These are phyloP conservation scores for Lepus europaeus DNA, from an alignment of 2,113 vertebrate genomes.

Conservation along the genomic window DNA sequence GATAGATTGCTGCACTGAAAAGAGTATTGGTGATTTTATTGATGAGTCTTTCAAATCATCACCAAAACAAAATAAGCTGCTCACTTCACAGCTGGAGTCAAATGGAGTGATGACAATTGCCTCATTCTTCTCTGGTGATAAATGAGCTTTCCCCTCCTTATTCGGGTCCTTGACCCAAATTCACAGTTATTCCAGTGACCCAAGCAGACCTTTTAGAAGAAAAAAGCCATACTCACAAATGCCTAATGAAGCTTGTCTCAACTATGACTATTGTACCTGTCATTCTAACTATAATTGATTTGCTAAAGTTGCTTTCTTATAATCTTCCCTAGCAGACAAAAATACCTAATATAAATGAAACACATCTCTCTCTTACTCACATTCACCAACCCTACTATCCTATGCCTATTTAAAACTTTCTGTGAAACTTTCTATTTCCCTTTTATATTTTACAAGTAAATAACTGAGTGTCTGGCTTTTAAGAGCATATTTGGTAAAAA, in stretches of 20 bases:
- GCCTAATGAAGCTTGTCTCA: conserved; percentile 83
- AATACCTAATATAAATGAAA: conserved; percentile 64
- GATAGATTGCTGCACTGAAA: conserved; percentile 79
- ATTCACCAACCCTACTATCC: neutral
- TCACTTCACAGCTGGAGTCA: conserved; percentile 84
- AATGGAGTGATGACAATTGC: conserved; percentile 83
- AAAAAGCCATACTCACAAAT: conserved; percentile 71
- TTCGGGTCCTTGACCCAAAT: conserved; percentile 86
- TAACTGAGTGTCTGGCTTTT: neutral
- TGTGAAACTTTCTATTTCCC: conserved; percentile 4
- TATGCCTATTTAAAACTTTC: conserved; percentile 56
- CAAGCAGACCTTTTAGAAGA: conserved; percentile 75
- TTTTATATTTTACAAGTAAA: conserved; percentile 35
- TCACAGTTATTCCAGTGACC: conserved; percentile 81
- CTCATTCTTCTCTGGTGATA: conserved; percentile 82
- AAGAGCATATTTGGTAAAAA: neutral
- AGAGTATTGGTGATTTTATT: conserved; percentile 86
- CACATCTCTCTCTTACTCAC: neutral
- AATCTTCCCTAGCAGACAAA: conserved; percentile 74
- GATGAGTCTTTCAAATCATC: conserved; percentile 86
- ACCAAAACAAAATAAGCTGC: conserved; percentile 85
- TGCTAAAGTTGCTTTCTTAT: conserved; percentile 71
- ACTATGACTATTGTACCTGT: conserved; percentile 73
- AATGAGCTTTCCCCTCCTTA: conserved; percentile 80
- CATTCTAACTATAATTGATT: conserved; percentile 81